Evolutionary conservation across 2,113 vertebrate genomes (phyloP), one percentile per base, ranked within the genome.

Genomic region (Dermatemys mawii): DNA sequence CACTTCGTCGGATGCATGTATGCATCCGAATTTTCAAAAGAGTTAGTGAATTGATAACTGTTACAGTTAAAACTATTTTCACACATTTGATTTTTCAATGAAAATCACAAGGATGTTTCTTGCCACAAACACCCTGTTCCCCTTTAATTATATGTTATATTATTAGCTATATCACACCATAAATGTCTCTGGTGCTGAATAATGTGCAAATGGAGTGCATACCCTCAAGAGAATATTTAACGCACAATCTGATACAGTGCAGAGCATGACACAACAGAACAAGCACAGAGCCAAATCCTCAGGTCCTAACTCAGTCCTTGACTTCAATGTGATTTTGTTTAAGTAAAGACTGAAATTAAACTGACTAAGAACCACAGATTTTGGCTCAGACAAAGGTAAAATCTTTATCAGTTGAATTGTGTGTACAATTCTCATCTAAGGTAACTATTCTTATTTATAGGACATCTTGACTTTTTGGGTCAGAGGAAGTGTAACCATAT

Each of bases 231-330:
- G 10, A 3, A 26, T 2, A 19, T 26, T 44, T 81, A 41, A 75
- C 86, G 5, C 11, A 89, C 24, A 14, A 46, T 6, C 5, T 79
- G 16, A 19, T 27, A 55, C 32, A 73, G 2, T 6, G 70, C 17
- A 79, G 7, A 12, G 50, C 7, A 51, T 6, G 3, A 19, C 3
- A 44, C 5, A 82, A 27, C 2, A 35, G 94, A 90, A 80, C 4
- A 4, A 1, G 5, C 16, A 46, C 11, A 84, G 2, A 88, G 12
- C 0, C 1, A 82, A 84, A 16, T 1, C 0, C 1, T 50, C 54
- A 16, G 8, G 8, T 27, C 21, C 53, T 0, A 78, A 67, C 35
- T 67, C 60, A n/a, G 35, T 67, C 60, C 60, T 67, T n/a, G 35
- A 35, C 35, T 35, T 67, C 60, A 67, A 9, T n/a, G 60, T 67